These are phyloP conservation scores for Phengaris arion DNA, from an alignment of 2,888 invertebrate species.

Conservation along the genomic window DNA sequence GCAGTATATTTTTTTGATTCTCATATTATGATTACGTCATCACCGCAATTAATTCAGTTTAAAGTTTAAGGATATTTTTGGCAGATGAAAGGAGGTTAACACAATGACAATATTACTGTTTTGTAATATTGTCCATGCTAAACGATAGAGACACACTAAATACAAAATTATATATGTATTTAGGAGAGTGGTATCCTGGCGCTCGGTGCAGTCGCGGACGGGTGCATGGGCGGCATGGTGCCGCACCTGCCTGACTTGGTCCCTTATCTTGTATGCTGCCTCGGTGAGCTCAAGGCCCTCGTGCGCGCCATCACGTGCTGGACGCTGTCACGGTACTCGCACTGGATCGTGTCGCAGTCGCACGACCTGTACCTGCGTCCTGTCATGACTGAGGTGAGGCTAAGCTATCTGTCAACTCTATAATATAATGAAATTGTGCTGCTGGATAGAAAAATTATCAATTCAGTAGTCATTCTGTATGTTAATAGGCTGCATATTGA, in stretches of 20 bases:
- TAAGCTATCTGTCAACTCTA: not conserved
- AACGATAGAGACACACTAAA: no score
- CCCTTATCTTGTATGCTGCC: conserved; percentile 95
- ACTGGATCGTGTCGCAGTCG: conserved; percentile 98
- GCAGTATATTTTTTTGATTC: no score
- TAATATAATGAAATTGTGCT: not conserved
- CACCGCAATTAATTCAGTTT: no score
- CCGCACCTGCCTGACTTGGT: conserved; percentile 97
- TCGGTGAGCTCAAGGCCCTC: conserved; percentile 96
- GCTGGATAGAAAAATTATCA: no score
- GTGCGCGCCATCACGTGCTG: conserved; percentile 99
- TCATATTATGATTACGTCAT: no score
- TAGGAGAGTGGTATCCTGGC: conserved; percentile 94
- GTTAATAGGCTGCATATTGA: no score
- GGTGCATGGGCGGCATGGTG: conserved; percentile 98
- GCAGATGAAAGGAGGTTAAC: no score
- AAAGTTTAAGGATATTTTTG: no score
- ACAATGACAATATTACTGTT: no score
- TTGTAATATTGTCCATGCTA: no score
- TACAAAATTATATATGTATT: conserved; percentile 44
- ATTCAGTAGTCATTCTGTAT: no score
- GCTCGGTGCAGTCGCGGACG: conserved; percentile 94
- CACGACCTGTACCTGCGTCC: conserved; percentile 96
- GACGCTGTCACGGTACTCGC: conserved; percentile 98
- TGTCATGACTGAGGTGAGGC: conserved; percentile 90